phyloP scores from a whole-genome alignment of 2,888 invertebrate species.

The Drosophila kanekoi region DNA sequence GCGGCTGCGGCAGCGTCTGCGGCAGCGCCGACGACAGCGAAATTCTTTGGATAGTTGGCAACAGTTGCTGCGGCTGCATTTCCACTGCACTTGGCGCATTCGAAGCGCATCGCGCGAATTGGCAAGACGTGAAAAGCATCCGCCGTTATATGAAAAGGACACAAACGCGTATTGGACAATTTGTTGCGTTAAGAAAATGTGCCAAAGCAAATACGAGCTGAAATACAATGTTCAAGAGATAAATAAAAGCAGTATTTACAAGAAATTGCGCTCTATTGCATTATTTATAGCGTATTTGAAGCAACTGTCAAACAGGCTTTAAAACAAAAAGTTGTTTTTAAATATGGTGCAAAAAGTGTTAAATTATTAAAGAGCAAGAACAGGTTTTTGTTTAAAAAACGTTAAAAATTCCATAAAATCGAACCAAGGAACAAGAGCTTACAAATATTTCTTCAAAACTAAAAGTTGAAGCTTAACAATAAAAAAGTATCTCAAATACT shows the following conservation, averaged over 20 bases:
- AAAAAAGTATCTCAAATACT: no score
- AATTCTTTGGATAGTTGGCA: conserved; percentile 49
- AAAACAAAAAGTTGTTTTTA: no score
- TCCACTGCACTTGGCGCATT: conserved; percentile 52
- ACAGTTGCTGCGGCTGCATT: conserved; percentile 40
- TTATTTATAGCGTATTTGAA: no score
- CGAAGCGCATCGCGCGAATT: conserved; percentile 52
- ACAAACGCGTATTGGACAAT: not conserved
- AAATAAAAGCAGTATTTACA: not conserved
- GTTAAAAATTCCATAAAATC: no score
- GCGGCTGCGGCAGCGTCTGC: conserved; percentile 12
- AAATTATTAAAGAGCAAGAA: no score
- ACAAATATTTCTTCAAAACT: no score
- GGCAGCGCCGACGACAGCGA: conserved; percentile 29
- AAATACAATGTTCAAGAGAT: not conserved
- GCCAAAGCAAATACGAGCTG: not conserved
- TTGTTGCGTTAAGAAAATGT: not conserved
- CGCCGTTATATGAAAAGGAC: conserved; percentile 15
- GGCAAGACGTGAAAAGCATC: conserved; percentile 61
- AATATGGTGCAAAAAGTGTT: no score
- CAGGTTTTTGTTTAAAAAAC: no score
- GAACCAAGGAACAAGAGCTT: no score
- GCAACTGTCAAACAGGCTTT: no score
- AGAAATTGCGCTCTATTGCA: no score
- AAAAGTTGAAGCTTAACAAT: no score